Conservation (phyloP, 1,140 invertebrate genomes). For the Heterodera schachtii region DNA sequence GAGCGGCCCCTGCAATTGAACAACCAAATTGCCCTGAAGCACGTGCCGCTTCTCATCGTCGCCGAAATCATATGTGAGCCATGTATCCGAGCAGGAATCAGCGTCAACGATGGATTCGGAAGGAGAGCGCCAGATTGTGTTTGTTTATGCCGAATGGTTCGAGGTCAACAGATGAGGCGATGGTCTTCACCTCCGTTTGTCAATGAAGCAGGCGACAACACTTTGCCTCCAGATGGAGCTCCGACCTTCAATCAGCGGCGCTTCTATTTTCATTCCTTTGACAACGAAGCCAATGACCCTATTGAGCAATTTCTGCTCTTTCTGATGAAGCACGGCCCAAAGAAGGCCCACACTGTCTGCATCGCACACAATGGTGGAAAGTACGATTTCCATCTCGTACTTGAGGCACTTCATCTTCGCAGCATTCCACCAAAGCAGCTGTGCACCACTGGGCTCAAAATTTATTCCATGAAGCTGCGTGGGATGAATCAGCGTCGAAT, state of each 20-base stretch:
- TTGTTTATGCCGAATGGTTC: slow-evolving; percentile 4
- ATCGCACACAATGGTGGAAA: slow-evolving; percentile 21
- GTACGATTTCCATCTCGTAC: slow-evolving; percentile 18
- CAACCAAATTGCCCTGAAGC: not conserved
- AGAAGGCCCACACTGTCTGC: not conserved
- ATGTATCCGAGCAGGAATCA: slow-evolving; percentile 14
- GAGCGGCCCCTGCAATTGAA: not conserved
- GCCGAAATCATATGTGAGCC: slow-evolving; percentile 18
- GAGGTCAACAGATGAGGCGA: not conserved
- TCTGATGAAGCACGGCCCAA: not conserved
- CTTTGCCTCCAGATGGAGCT: not conserved
- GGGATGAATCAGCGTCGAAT: not conserved
- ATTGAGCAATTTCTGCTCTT: slow-evolving; percentile 27
- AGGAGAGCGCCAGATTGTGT: slow-evolving; percentile 4
- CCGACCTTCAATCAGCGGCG: slow-evolving; percentile 4
- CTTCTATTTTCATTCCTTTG: slow-evolving; percentile 16
- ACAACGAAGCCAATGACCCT: slow-evolving; percentile 7
- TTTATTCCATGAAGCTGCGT: slow-evolving; percentile 10
- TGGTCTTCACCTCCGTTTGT: slow-evolving; percentile 21
- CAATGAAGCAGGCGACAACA: not conserved
- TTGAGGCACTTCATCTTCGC: slow-evolving; percentile 13
- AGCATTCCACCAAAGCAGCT: not conserved
- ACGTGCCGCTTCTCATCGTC: slow-evolving; percentile 9
- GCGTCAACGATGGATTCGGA: not conserved
- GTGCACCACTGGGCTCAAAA: slow-evolving; percentile 18